phyloP scores from a whole-genome alignment of 2,797 vertebrate species.

The Muscicapa striata region DNA sequence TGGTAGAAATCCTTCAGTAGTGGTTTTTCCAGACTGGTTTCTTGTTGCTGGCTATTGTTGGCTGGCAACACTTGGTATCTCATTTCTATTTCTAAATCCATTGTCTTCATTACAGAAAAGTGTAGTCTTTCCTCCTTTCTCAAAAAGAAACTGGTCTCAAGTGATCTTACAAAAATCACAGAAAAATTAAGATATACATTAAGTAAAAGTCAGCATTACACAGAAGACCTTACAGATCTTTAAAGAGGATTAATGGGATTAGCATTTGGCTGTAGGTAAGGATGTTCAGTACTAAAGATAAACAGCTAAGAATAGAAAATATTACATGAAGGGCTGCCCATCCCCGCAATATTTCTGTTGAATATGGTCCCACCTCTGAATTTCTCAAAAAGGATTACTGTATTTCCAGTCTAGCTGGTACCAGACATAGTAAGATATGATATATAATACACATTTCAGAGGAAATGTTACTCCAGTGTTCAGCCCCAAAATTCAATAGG shows the following conservation, averaged over 20 bases:
- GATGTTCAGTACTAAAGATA: slow-evolving; percentile 6
- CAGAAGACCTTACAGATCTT: slow-evolving; percentile 45
- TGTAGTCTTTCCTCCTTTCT: neutral
- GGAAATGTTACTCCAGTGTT: neutral
- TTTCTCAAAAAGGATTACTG: neutral
- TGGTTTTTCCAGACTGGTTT: neutral
- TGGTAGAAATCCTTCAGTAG: neutral
- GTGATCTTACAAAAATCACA: slow-evolving; percentile 29
- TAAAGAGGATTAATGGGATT: slow-evolving; percentile 58
- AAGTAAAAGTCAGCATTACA: slow-evolving; percentile 55
- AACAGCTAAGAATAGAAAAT: slow-evolving; percentile 28
- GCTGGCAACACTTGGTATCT: neutral
- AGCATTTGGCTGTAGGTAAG: slow-evolving; percentile 33
- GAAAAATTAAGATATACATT: slow-evolving; percentile 34
- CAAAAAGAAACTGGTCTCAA: slow-evolving; percentile 15
- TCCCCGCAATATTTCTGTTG: neutral
- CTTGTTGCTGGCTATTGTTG: neutral
- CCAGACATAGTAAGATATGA: neutral
- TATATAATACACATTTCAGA: neutral
- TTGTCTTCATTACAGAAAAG: neutral
- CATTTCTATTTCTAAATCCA: slow-evolving; percentile 3
- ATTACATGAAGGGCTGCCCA: neutral
- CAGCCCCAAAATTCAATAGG: neutral
- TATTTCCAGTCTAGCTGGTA: neutral
- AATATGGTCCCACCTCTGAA: neutral